Base-by-base conservation (phyloP, 2,888 invertebrate genomes). In the Teinopalpus imperialis region DNA sequence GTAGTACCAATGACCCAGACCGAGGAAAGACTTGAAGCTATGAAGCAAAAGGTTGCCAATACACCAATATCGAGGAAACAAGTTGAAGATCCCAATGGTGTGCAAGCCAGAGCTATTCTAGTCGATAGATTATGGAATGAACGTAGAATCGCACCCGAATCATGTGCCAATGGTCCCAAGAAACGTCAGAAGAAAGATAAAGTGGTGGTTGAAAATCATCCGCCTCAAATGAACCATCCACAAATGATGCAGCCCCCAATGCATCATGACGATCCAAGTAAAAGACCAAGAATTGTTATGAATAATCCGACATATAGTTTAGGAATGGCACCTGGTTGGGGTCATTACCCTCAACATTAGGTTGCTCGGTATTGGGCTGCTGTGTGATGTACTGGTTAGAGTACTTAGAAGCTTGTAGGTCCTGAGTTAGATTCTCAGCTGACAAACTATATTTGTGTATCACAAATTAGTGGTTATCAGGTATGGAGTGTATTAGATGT, bases 11-110 rank as follows among this genome's bases (percentile, higher is more conserved):
- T 86, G 76, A 81, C 81, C 0, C 78, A 74, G 7, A 69, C 86
- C 0, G 86, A 86, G 18, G 86, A 86, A 23, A 54, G 86, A 0
- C 40, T 86, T 3, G 86, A 86, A 42, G 72, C 72, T 0, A 85
- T 86, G 86, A 86, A 86, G 30, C 86, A 86, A 48, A 81, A 81
- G 21, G 86, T 86, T 0, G 86, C 86, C 0, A 83, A 85, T n/a
- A 74, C 78, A 0, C 74, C 86, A 0, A 53, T 81, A 14, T 74
- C 85, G 0, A 66, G 79, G 8, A 83, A 83, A 40, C 73, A 74
- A 42, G 63, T 65, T 0, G 77, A 75, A 16, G 76, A 81, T 16
- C 61, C 61, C 0, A 59, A 57, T 1, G 83, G 83, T 0, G 56
- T 70, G 0, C 64, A 70, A 30, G 70, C 75, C 0, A 55, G 86